Percentiles rank a stretch among this genome's conserved stretches.
These are phyloP conservation scores for Gymnobelideus leadbeateri DNA, from an alignment of 2,113 vertebrate genomes.

Conservation along the genomic window DNA sequence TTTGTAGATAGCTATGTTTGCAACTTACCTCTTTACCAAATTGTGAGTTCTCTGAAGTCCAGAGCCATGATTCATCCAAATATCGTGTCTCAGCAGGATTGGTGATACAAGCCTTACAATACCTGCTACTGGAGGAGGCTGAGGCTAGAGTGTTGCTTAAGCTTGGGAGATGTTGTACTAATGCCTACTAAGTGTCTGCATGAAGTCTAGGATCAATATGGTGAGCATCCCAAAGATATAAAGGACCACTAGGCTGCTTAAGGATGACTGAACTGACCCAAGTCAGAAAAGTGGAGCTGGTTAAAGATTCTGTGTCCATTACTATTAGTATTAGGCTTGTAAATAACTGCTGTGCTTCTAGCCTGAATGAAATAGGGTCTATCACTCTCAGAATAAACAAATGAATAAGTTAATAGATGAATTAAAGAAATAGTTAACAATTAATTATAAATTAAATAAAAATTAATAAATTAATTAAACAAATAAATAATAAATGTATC, in stretches of 20 bases:
- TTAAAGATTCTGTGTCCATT: background rate
- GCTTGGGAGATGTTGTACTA: background rate
- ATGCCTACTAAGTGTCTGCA: background rate
- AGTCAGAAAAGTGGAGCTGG: background rate
- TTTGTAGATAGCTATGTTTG: background rate
- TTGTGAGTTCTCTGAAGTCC: background rate
- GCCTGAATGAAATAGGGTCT: background rate
- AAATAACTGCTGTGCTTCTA: background rate
- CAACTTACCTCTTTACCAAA: background rate
- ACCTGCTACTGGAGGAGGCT: background rate
- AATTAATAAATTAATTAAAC: background rate
- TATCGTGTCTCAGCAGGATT: background rate
- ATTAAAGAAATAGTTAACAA: no score
- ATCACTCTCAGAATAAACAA: background rate
- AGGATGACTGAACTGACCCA: background rate
- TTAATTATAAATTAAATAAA: no score
- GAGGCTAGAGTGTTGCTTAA: background rate
- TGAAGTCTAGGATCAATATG: background rate
- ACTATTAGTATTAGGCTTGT: background rate
- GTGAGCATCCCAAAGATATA: background rate
- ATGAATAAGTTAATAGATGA: background rate
- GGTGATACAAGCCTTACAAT: background rate
- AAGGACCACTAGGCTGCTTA: background rate
- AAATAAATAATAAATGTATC: background rate
- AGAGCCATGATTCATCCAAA: background rate